Base-by-base conservation (phyloP, 2,797 vertebrate species). In the Synaphobranchus kaupii region DNA sequence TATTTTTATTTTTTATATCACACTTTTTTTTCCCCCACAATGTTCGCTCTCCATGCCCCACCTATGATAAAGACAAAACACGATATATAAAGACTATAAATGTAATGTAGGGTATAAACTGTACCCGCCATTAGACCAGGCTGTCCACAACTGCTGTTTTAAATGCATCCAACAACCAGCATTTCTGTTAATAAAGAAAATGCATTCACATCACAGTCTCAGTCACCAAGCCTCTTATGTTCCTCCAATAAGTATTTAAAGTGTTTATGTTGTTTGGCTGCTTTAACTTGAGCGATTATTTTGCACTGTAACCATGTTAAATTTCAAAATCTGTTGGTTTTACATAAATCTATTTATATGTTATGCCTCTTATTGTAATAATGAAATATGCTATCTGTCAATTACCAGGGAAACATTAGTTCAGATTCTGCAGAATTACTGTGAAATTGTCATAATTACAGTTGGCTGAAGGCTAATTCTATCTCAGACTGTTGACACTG, bases 321-420 rank as follows among this genome's bases (percentile, higher is more conserved):
- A 94, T 95, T 94, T 92, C 91, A 92, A 93, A 91, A 94, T 95
- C 89, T 91, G 92, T 92, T 91, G 90, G 92, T 93, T 95, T 93
- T 93, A 92, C 93, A 95, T 95, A 92, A 94, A 95, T 93, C 93
- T 93, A 86, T 93, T 89, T 91, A 93, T 94, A 95, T 93, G 86
- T 91, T 91, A 92, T 89, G 56, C 89, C 86, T 89, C 90, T 93
- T 94, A 94, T 94, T 93, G 91, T 92, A 60, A 91, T 91, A 89
- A 86, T 86, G 91, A 89, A 92, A 92, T 88, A 84, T 92, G 89
- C 78, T 92, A 91, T 85, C 83, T 91, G 94, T 90, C 92, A 87
- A 88, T 86, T 87, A 87, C 88, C 92, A 90, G 90, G 92, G 90
- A 92, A 91, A 91, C 91, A 89, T 86, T 91, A 92, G 90, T 90